Conservation (phyloP, 2,797 vertebrate species). For the Rhabdomys pumilio region DNA sequence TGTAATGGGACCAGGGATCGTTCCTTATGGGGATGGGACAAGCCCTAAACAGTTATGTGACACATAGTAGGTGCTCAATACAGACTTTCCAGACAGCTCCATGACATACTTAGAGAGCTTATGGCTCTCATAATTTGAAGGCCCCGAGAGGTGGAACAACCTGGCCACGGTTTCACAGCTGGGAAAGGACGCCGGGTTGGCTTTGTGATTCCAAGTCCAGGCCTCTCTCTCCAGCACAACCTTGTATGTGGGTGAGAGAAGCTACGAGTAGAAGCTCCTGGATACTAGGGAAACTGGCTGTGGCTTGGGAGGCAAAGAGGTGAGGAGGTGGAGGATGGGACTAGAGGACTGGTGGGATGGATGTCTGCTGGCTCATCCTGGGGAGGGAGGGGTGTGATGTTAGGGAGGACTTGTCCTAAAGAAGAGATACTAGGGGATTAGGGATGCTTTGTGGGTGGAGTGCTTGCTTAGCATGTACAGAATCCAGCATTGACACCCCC, state of each 20-base stretch:
- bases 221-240: not conserved
- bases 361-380: not conserved
- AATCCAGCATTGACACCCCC: too few relatives aligned
- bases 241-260: not conserved
- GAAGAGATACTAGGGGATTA: not conserved
- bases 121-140: not conserved
- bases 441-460: not conserved
- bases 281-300: not conserved
- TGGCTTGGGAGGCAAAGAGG: not conserved
- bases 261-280: not conserved
- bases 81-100: not conserved
- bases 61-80: not conserved
- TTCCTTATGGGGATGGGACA: rapidly evolving
- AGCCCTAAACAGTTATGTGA: not conserved
- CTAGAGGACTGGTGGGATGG: not conserved
- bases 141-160: not conserved
- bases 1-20: not conserved
- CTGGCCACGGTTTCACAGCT: not conserved
- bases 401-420: not conserved
- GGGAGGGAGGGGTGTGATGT: not conserved
- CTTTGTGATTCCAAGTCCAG: too few relatives aligned
- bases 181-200: not conserved
- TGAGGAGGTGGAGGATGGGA: not conserved
- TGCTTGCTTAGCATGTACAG: not conserved
- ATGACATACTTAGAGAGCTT: not conserved